Evolutionary conservation across 2,797 vertebrate species (phyloP).

Genomic region (Amazona finschi): DNA sequence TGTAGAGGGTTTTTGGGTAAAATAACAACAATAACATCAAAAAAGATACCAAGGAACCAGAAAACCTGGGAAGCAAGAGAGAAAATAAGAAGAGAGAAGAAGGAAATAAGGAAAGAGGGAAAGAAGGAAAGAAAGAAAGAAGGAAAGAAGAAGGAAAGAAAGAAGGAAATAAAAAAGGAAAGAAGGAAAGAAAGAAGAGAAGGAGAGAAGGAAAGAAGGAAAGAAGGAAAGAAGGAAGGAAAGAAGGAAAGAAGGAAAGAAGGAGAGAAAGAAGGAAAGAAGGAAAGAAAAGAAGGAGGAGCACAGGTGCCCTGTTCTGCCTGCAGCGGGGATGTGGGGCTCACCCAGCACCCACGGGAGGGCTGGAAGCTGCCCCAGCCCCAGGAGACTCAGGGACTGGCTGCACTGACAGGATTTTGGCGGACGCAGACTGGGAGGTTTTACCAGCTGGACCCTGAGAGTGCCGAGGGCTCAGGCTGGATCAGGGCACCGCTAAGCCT

Average conservation of each 20-base stretch:
- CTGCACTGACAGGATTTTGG: not conserved
- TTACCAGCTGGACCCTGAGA: not conserved
- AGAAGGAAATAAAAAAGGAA: too few relatives aligned
- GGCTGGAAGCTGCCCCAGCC: not conserved
- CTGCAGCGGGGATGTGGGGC: not conserved
- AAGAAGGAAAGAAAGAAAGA: too few relatives aligned
- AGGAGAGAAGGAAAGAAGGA: too few relatives aligned
- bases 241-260: too few relatives aligned
- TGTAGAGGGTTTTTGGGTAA: fast-evolving
- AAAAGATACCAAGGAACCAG: not conserved
- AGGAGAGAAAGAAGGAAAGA: too few relatives aligned
- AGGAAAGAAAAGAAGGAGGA: not conserved
- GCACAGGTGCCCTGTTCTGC: not conserved
- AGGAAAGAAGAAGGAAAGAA: too few relatives aligned
- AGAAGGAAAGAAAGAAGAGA: not conserved
- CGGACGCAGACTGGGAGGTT: fast-evolving
- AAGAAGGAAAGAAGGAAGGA: too few relatives aligned
- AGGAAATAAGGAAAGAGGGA: too few relatives aligned
- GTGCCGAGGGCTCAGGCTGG: not conserved
- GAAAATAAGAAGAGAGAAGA: not conserved
- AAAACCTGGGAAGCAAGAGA: not conserved
- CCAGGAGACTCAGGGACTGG: not conserved
- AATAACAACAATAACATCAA: fast-evolving
- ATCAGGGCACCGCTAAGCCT: not conserved
- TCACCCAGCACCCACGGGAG: fast-evolving